Conservation (phyloP, 2,888 invertebrate genomes). For the Hydrotaea diabolus region DNA sequence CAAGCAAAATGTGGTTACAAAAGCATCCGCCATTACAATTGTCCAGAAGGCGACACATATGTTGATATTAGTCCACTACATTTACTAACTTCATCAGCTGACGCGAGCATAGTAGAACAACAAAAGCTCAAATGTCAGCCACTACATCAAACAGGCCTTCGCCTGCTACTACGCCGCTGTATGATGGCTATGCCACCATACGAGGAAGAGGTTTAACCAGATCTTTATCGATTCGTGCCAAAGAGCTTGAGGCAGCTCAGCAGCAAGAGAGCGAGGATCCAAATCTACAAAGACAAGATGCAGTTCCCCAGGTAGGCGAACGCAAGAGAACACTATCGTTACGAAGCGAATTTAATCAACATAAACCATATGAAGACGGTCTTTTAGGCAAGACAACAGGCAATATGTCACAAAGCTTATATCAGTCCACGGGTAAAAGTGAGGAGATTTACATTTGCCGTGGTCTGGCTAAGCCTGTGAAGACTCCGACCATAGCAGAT, state of each 20-base stretch:
- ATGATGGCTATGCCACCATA: conserved; percentile 94
- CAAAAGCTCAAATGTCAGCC: conserved; percentile 65
- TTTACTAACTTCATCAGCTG: conserved; percentile 18
- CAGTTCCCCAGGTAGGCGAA: conserved; percentile 65
- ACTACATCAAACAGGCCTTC: conserved; percentile 72
- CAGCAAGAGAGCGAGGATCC: conserved; percentile 65
- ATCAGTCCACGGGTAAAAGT: conserved; percentile 53
- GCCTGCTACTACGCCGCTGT: conserved; percentile 82
- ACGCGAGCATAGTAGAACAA: conserved; percentile 30
- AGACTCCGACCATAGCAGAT: conserved; percentile 76
- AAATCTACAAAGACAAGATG: conserved; percentile 24
- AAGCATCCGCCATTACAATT: conserved; percentile 14
- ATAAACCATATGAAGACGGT: conserved; percentile 66
- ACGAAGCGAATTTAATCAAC: conserved; percentile 75
- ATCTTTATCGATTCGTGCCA: conserved; percentile 79
- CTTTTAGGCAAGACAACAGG: conserved; percentile 20
- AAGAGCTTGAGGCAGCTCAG: conserved; percentile 73
- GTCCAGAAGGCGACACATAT: conserved; percentile 41
- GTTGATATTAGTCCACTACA: conserved; percentile 38
- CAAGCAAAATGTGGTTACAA: conserved; percentile 70
- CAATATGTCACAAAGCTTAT: conserved; percentile 59
- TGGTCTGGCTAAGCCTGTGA: conserved; percentile 74
- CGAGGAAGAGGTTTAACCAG: conserved; percentile 83
- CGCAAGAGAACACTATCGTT: conserved; percentile 77
- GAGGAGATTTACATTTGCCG: conserved; percentile 75